Evolutionary conservation across 2,113 vertebrate genomes (phyloP).

Genomic region (Sapayoa aenigma): DNA sequence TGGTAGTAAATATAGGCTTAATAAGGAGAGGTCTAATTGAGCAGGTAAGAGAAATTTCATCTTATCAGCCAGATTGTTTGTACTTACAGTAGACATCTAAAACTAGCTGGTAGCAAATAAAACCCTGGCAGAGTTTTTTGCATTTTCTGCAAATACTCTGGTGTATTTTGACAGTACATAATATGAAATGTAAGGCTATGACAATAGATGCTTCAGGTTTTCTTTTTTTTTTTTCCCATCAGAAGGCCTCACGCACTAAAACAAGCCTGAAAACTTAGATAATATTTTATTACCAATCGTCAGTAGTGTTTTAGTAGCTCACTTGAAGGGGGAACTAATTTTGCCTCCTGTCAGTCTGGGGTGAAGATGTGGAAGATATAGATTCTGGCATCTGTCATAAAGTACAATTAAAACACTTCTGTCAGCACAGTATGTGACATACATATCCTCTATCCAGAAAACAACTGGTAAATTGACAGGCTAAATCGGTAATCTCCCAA

Average conservation of each 20-base stretch:
- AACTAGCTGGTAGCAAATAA: neutral
- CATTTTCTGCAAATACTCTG: neutral
- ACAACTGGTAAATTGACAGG: neutral
- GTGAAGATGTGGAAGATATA: neutral
- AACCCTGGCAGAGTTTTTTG: neutral
- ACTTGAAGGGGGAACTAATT: neutral
- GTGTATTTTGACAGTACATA: neutral
- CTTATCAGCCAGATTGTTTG: neutral
- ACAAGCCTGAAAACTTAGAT: neutral
- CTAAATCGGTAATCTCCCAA: neutral
- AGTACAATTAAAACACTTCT: neutral
- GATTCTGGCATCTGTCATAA: neutral
- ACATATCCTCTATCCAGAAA: neutral
- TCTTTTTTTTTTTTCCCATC: neutral
- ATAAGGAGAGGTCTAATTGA: neutral
- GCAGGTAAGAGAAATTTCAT: neutral
- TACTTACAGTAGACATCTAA: neutral
- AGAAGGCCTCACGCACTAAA: neutral
- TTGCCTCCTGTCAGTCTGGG: neutral
- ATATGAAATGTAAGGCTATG: neutral
- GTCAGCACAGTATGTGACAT: neutral
- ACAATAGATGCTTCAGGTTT: neutral
- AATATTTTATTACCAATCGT: neutral
- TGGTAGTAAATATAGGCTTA: neutral
- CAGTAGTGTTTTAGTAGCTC: neutral